phyloP scores from a whole-genome alignment of 1,140 invertebrate genomes.

The Protaetia brevitarsis region DNA sequence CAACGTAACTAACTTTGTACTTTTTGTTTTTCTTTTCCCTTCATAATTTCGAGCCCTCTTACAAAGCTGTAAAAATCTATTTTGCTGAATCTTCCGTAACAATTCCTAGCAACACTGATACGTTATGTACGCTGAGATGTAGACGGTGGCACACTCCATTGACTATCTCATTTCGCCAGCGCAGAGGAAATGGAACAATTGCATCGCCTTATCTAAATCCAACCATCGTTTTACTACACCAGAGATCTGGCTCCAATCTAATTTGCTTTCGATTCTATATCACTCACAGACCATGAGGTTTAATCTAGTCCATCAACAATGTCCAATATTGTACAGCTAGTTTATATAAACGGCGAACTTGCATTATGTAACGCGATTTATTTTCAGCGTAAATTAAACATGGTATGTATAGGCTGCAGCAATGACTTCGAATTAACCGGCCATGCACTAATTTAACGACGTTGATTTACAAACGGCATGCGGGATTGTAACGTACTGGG shows the following conservation, averaged over 20 bases:
- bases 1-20: too few species aligned
- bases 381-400: not conserved
- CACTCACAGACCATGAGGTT: conserved; percentile 6
- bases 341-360: not conserved
- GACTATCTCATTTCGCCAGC: not conserved
- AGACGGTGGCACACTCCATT: too few species aligned
- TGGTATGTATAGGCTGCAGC: not conserved
- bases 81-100: too few species aligned
- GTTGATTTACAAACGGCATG: not conserved
- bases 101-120: too few species aligned
- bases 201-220: not conserved
- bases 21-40: too few species aligned
- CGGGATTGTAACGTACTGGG: not conserved
- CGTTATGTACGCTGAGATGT: too few species aligned
- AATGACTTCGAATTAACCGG: conserved; percentile 12
- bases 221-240: not conserved
- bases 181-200: not conserved
- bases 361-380: not conserved
- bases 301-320: not conserved
- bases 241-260: not conserved
- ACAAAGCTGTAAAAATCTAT: too few species aligned
- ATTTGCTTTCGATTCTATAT: not conserved
- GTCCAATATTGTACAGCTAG: not conserved
- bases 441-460: conserved; percentile 7
- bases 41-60: too few species aligned